Base-by-base conservation (phyloP, 35 echinoderm and acorn worm species). In the Diadema setosum region DNA sequence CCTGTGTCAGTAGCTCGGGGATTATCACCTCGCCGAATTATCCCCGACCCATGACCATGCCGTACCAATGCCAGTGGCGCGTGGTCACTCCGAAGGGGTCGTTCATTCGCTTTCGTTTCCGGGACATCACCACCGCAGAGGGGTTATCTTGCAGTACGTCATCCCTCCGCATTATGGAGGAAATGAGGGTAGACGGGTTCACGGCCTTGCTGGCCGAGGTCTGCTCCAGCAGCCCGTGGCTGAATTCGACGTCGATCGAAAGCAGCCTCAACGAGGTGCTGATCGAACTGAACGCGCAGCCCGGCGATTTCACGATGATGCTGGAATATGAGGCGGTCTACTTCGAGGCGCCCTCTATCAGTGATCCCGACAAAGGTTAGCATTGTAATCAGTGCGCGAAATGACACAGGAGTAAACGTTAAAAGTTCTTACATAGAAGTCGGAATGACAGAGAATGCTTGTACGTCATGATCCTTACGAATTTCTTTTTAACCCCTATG, bases 241-340 rank as follows among this genome's bases (percentile, higher is more conserved):
- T 30, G n/a, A 95, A 90, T n/a, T 50, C 29, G 21, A 90, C 87
- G 5, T 69, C 50, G 8, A 35, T 73, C 2, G 87, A 83, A 15
- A 95, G 87, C 9, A 90, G 42, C 45, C 82, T 95, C 3, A 37
- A 91, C 11, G 64, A 90, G 1, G 60, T 24, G 15, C 91, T 95
- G 58, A 35, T 78, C 33, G 2, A 46, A 8, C 83, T 95, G 30
- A 80, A 95, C 37, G 75, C 42, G 16, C 20, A 26, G 5, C 46
- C 74, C 42, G 29, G 12, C 34, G 0, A 2, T 9, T n/a, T 2
- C 4, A 17, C 46, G 16, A 7, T 33, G 36, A 24, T 24, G 18
- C 14, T 37, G 21, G 17, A 61, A 69, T 36, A 17, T 20, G 23
- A 43, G 56, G 32, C 32, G 15, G 39, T 5, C 2, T n/a, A 3